Evolutionary conservation across 2,113 vertebrate species (phyloP).

Genomic region (Malurus alboscapulatus): DNA sequence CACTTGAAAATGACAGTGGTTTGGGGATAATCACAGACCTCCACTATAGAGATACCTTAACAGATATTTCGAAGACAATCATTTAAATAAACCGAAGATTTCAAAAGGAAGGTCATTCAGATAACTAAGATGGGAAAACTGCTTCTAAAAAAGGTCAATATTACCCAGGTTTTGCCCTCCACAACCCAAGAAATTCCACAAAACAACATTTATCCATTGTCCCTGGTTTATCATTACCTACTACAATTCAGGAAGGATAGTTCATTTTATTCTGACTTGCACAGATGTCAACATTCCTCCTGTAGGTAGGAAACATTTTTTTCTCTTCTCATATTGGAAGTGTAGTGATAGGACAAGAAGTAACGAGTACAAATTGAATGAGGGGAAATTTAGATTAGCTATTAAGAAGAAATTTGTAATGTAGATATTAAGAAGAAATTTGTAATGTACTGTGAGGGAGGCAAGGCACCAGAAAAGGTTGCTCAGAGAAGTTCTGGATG

Average conservation of each 20-base stretch:
- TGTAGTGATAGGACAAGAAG: not conserved
- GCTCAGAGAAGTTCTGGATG: not conserved
- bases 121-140: not conserved
- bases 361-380: not conserved
- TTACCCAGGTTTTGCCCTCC: not conserved
- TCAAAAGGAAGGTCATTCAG: not conserved
- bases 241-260: not conserved
- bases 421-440: no score
- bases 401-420: not conserved
- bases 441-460: not conserved
- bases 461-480: not conserved
- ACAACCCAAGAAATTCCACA: not conserved
- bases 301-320: not conserved
- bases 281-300: not conserved
- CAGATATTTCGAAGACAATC: not conserved
- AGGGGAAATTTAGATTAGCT: not conserved
- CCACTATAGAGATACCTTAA: accelerated
- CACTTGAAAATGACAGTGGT: not conserved
- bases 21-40: not conserved
- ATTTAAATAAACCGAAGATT: not conserved
- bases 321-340: not conserved
- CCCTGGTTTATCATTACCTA: not conserved
- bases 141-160: not conserved
- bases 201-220: not conserved
- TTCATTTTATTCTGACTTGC: not conserved